A percentile compares a stretch with the other conserved stretches of the same genome.
Evolutionary conservation across 2,888 invertebrate genomes (phyloP).

Genomic region (Epirrhoe alternata): DNA sequence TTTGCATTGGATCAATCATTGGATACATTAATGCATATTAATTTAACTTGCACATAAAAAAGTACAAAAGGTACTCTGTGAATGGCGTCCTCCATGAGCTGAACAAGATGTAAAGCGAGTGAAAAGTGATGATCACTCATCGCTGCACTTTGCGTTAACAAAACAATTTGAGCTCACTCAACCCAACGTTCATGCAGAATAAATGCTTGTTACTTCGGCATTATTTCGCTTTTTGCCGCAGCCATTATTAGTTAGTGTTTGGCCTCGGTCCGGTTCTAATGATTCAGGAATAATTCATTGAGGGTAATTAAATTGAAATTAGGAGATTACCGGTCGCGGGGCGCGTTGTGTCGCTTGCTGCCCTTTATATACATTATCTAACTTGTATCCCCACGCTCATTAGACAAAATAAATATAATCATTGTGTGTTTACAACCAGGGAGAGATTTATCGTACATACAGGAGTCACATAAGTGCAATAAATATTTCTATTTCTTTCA

Average conservation of each 20-base stretch:
- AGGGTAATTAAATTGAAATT: conserved; percentile 15
- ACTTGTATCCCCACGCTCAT: not conserved
- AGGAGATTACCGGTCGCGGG: not conserved
- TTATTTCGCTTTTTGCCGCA: conserved; percentile 13
- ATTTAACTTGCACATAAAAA: not conserved
- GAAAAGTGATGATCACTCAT: conserved; percentile 9
- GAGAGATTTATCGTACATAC: not conserved
- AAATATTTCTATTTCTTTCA: too few species aligned
- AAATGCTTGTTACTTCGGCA: not conserved
- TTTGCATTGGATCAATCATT: not conserved
- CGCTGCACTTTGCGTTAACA: conserved; percentile 8
- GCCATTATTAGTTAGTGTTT: conserved; percentile 5
- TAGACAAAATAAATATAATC: not conserved
- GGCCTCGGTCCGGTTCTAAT: conserved; percentile 8
- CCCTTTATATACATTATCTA: not conserved
- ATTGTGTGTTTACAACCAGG: not conserved
- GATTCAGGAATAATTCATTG: conserved; percentile 10
- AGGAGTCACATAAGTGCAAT: not conserved
- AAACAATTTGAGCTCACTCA: conserved; percentile 4
- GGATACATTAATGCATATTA: not conserved
- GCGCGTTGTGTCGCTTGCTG: not conserved
- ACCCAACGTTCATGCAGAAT: not conserved
- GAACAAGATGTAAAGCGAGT: conserved; percentile 2
- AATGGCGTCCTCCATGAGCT: not conserved
- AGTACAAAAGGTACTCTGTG: not conserved